Conservation (phyloP, 1,140 invertebrate genomes). For the Heliothis subflexa region DNA sequence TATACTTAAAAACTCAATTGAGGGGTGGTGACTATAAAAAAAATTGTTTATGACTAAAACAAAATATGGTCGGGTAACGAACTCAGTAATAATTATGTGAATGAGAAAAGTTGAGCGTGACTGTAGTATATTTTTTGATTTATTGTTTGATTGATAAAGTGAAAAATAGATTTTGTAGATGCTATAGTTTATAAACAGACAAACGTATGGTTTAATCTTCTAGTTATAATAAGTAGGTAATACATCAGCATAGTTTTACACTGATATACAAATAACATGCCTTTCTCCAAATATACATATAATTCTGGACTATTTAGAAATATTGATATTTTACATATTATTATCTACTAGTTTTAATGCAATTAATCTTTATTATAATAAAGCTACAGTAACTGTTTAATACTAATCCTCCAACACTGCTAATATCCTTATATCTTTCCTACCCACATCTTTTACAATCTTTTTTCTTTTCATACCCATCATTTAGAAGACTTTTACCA, state of each 20-base stretch:
- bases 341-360: too few species aligned
- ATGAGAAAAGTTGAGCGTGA: conserved; percentile 2
- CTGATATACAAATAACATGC: too few species aligned
- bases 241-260: too few species aligned
- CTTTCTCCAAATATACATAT: too few species aligned
- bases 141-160: conserved; percentile 3
- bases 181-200: too few species aligned
- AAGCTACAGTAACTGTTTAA: too few species aligned
- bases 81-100: neutral
- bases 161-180: neutral
- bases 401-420: neutral
- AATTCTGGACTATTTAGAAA: too few species aligned
- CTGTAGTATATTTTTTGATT: neutral
- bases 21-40: conserved; percentile 61
- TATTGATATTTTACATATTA: too few species aligned
- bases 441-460: too few species aligned
- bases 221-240: too few species aligned
- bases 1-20: conserved; percentile 61
- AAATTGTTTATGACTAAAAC: conserved; percentile 61
- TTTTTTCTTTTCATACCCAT: neutral
- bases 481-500: neutral
- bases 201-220: too few species aligned
- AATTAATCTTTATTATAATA: too few species aligned
- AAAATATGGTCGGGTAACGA: conserved; percentile 32
- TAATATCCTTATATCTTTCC: neutral